These are phyloP conservation scores for Pantala flavescens DNA, from an alignment of 1,140 invertebrate genomes.

Conservation along the genomic window DNA sequence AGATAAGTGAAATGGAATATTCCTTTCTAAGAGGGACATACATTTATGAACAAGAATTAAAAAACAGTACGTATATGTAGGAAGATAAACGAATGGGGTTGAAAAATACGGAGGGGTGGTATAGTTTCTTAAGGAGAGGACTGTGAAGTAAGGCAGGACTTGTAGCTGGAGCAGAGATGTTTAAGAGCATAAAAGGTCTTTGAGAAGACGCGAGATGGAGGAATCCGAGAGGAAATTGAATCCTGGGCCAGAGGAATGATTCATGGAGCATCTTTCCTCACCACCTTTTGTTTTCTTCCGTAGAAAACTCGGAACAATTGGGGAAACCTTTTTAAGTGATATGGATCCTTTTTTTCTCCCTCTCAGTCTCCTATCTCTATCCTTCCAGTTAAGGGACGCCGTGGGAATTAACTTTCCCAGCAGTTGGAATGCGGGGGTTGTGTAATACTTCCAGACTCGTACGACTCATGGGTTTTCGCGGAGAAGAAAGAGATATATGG, in stretches of 20 bases:
- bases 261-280: background rate
- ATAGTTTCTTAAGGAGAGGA: background rate
- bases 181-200: background rate
- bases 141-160: background rate
- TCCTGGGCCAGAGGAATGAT: background rate
- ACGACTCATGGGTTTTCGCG: too few species aligned
- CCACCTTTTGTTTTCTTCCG: background rate
- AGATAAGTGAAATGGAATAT: too few species aligned
- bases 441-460: too few species aligned
- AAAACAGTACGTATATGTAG: background rate
- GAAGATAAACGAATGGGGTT: background rate
- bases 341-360: background rate
- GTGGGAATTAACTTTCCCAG: constrained; percentile 3
- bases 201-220: background rate
- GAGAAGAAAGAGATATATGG: too few species aligned
- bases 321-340: constrained; percentile 1
- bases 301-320: constrained; percentile 1
- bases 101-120: background rate
- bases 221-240: constrained; percentile 1
- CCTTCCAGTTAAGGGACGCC: background rate
- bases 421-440: background rate
- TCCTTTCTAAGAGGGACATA: too few species aligned
- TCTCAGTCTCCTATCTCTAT: background rate
- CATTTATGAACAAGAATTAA: too few species aligned
- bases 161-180: background rate